These are phyloP conservation scores for Melieria picta DNA, from an alignment of 2,888 invertebrate genomes.

Conservation along the genomic window DNA sequence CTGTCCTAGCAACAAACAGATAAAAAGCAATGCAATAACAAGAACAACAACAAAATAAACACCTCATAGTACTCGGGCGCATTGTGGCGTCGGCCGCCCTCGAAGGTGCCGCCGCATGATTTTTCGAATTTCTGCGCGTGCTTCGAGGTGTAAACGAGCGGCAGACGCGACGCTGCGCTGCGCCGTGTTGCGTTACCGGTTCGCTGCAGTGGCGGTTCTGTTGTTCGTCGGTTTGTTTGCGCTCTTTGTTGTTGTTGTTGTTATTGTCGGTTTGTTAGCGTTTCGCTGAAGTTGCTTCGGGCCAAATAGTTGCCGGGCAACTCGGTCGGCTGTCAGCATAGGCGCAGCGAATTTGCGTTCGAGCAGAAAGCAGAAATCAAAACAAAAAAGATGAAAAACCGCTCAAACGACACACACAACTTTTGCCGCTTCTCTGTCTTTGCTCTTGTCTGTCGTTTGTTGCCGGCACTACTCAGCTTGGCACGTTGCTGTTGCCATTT, in stretches of 20 bases:
- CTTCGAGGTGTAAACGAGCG: not conserved
- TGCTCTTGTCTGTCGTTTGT: not conserved
- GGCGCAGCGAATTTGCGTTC: not conserved
- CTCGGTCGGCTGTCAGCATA: not conserved
- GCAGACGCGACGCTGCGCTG: too few relatives aligned
- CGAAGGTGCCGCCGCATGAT: too few relatives aligned
- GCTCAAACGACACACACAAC: not conserved
- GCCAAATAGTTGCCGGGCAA: not conserved
- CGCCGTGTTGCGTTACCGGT: not conserved
- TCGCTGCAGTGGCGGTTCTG: not conserved
- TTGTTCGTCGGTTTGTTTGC: too few relatives aligned
- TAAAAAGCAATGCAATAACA: too few relatives aligned
- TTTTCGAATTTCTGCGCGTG: too few relatives aligned
- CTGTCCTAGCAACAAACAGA: too few relatives aligned
- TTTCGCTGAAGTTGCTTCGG: not conserved
- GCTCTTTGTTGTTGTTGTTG: not conserved
- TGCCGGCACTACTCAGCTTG: not conserved
- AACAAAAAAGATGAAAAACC: not conserved
- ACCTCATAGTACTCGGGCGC: too few relatives aligned
- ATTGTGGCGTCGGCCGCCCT: too few relatives aligned
- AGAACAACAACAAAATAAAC: too few relatives aligned
- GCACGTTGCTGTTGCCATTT: not conserved
- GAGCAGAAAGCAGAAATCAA: constrained; percentile 1
- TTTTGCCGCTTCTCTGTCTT: not conserved
- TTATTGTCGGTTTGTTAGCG: not conserved